Evolutionary conservation across 2,797 vertebrate genomes (phyloP).

Genomic region (Valencia hispanica): DNA sequence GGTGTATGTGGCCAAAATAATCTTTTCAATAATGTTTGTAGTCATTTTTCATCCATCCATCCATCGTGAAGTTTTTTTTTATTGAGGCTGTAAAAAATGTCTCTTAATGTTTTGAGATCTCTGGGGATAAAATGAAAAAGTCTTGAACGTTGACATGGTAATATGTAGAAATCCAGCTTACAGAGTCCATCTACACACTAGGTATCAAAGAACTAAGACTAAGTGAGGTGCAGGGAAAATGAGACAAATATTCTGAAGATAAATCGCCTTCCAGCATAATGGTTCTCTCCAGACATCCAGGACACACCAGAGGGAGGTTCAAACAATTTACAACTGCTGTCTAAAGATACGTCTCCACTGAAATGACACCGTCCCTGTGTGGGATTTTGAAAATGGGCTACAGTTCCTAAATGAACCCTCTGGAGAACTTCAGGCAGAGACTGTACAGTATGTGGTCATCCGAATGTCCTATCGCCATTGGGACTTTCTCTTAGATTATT

Average conservation of each 20-base stretch:
- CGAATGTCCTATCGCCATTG: neutral
- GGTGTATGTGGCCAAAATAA: neutral
- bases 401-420: neutral
- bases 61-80: neutral
- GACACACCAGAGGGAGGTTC: neutral
- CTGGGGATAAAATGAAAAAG: neutral
- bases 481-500: neutral
- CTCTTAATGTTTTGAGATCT: neutral
- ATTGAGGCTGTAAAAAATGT: neutral
- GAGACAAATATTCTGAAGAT: neutral
- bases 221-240: slow-evolving; percentile 6
- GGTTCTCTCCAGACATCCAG: neutral
- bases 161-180: neutral
- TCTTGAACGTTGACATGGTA: neutral
- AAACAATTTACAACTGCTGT: neutral
- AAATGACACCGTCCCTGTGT: neutral
- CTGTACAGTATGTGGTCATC: neutral
- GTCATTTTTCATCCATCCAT: neutral
- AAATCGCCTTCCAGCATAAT: neutral
- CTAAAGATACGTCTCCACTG: neutral
- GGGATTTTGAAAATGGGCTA: neutral
- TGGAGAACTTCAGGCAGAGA: neutral
- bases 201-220: neutral
- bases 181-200: neutral
- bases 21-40: neutral